Evolutionary conservation across 1,140 invertebrate species (phyloP).

Genomic region (Zaprionus capensis): DNA sequence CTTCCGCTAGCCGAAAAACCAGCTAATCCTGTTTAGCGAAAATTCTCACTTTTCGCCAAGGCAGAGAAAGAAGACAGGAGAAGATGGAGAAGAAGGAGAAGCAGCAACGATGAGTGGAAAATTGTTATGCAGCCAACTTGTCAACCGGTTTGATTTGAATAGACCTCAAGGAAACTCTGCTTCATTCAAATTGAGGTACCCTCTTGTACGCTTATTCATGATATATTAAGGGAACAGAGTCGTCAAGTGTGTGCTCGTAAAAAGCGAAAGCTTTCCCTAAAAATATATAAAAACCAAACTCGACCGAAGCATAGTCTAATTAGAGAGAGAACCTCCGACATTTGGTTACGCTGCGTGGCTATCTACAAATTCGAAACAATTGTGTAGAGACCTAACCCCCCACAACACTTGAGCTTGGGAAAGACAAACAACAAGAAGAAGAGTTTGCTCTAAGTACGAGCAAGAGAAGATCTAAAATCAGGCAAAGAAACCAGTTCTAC

Average conservation of each 20-base stretch:
- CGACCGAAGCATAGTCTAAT: constrained; percentile 44
- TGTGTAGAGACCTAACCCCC: not conserved
- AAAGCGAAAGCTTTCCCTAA: constrained; percentile 65
- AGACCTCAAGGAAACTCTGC: not conserved
- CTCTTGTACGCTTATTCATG: not conserved
- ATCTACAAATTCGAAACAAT: constrained; percentile 40
- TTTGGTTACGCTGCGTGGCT: constrained; percentile 55
- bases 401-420: constrained; percentile 47
- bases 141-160: constrained; percentile 63
- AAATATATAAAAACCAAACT: constrained; percentile 6
- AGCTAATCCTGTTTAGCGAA: constrained; percentile 70
- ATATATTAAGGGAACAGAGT: constrained; percentile 37
- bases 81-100: constrained; percentile 19
- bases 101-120: constrained; percentile 19
- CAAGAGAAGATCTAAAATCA: constrained; percentile 21
- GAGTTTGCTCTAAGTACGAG: constrained; percentile 7
- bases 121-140: constrained; percentile 35
- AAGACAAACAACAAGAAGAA: constrained; percentile 33
- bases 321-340: constrained; percentile 64
- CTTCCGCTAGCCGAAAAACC: constrained; percentile 55
- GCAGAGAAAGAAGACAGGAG: constrained; percentile 26
- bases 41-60: constrained; percentile 75
- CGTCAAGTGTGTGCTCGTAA: constrained; percentile 46
- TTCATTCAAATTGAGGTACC: constrained; percentile 1
- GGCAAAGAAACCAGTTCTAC: constrained; percentile 63